phyloP scores from a whole-genome alignment of 1,140 invertebrate genomes.

The Maniola jurtina region DNA sequence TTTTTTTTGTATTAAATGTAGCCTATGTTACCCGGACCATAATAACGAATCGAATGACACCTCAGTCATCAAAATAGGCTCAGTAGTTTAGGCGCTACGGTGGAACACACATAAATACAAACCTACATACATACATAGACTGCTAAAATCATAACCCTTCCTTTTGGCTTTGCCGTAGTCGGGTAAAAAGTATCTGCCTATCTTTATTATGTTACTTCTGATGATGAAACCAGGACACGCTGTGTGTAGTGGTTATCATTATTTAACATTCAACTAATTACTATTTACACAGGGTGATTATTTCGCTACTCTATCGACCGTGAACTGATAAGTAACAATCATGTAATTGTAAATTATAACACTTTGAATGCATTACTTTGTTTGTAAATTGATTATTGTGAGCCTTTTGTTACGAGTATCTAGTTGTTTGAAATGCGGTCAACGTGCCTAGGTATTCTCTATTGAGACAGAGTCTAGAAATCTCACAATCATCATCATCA shows the following conservation, averaged over 20 bases:
- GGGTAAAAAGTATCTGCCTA: too few relatives aligned
- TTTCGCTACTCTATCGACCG: slow-evolving; percentile 44
- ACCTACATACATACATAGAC: too few relatives aligned
- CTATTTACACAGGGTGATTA: slow-evolving; percentile 51
- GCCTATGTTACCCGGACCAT: too few relatives aligned
- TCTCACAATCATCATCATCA: too few relatives aligned
- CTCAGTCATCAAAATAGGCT: too few relatives aligned
- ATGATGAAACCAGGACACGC: slow-evolving; percentile 29
- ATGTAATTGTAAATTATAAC: slow-evolving; percentile 35
- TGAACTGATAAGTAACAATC: slow-evolving; percentile 42
- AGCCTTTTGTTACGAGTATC: neutral
- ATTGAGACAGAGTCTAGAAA: too few relatives aligned
- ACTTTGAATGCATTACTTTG: slow-evolving; percentile 32
- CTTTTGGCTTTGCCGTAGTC: too few relatives aligned
- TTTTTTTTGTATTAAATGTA: too few relatives aligned
- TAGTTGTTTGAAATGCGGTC: slow-evolving; percentile 14
- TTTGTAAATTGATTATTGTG: slow-evolving; percentile 20
- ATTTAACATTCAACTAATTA: slow-evolving; percentile 48
- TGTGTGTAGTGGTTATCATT: slow-evolving; percentile 42
- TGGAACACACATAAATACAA: too few relatives aligned
- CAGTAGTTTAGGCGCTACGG: too few relatives aligned
- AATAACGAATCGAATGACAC: too few relatives aligned
- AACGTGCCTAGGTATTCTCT: neutral
- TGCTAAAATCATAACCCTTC: too few relatives aligned
- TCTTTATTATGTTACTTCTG: neutral